Evolutionary conservation across 1,140 invertebrate species (phyloP).

Genomic region (Rhysida immarginata): DNA sequence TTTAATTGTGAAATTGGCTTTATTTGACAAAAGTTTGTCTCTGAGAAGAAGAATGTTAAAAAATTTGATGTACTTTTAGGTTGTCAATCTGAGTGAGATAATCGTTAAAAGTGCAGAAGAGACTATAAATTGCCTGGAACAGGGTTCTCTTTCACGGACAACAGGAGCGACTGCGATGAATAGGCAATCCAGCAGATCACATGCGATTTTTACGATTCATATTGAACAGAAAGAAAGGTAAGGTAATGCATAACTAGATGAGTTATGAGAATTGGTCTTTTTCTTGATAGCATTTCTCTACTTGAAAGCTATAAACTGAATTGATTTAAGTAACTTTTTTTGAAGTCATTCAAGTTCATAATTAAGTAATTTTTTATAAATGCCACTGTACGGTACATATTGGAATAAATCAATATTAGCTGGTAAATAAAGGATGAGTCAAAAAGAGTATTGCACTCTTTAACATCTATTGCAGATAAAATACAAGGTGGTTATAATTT

Average conservation of each 20-base stretch:
- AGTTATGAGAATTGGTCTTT: constrained; percentile 33
- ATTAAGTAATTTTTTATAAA: not conserved
- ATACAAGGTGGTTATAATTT: no score
- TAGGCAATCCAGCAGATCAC: constrained; percentile 68
- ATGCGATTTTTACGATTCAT: constrained; percentile 80
- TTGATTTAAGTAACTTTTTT: not conserved
- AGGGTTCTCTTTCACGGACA: constrained; percentile 57
- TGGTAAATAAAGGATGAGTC: no score
- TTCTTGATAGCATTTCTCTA: constrained; percentile 5
- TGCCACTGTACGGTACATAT: not conserved
- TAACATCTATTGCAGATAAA: no score
- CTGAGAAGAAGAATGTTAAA: no score
- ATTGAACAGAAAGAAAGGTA: constrained; percentile 34
- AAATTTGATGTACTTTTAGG: no score
- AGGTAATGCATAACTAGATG: constrained; percentile 36
- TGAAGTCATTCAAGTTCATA: not conserved
- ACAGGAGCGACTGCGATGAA: constrained; percentile 92
- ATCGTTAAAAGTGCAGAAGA: no score
- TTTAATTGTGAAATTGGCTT: no score
- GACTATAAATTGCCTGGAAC: constrained; percentile 38
- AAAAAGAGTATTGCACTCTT: no score
- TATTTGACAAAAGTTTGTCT: no score
- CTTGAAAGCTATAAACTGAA: constrained; percentile 1
- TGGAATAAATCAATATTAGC: not conserved
- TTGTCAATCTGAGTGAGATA: no score